Base-by-base conservation (phyloP, 2,113 vertebrate species). In the Scatophagus argus region DNA sequence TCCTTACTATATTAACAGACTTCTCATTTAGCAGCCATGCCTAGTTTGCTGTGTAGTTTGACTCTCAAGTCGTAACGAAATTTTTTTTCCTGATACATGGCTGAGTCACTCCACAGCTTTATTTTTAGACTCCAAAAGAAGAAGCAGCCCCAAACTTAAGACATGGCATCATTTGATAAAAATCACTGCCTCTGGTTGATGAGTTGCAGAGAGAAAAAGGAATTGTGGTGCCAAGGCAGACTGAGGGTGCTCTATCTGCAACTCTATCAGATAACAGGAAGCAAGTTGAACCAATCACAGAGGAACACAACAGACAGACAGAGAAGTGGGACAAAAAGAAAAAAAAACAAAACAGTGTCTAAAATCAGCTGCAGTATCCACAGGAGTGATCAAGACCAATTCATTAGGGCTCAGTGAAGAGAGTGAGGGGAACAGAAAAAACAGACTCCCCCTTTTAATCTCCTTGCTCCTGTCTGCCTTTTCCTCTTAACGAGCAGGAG, bases 401-500 rank as follows among this genome's bases (percentile, higher is more conserved):
- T 91, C 81, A 91, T 91, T 88, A 91, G 75, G 64, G 67, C 59
- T 55, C 2, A 5, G 75, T 76, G 82, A 87, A 85, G 79, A 88
- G 72, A 61, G 38, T 67, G 36, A 67, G 52, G 65, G 58, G 56
- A 36, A 27, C 74, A 63, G 70, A 29, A 61, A 85, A 87, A 80
- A 67, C 65, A 76, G 56, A 72, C 74, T 52, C 51, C 75, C 73
- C 70, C 63, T 79, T 93, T 85, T 94, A 91, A 93, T 89, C 89
- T 81, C 43, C 31, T 64, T 69, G 43, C 77, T 82, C 47, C 49
- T 19, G 80, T 88, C 61, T 79, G n/a, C 65, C 21, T 88, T 88
- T n/a, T 86, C 72, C 70, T 72, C 72, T 86, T 88, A 87, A 85
- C 88, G 78, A 90, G 90, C 88, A 99, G 98, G 98, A 99, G 91